phyloP scores from a whole-genome alignment of 2,113 vertebrate genomes.

The Coptodon rendalli region DNA sequence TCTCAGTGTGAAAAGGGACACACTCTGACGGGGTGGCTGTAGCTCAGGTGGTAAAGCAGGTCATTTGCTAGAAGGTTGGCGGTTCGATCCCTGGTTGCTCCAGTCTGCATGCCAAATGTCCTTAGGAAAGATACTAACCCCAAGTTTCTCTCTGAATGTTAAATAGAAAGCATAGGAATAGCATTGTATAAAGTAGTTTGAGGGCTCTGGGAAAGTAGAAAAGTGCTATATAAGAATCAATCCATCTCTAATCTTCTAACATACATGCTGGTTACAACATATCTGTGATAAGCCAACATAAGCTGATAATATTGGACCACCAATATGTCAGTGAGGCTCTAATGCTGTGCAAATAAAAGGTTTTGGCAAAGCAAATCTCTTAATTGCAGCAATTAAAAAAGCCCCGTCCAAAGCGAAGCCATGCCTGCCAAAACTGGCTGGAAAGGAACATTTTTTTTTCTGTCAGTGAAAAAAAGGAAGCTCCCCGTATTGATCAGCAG shows the following conservation, averaged over 20 bases:
- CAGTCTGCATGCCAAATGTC: background rate
- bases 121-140: background rate
- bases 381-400: slow-evolving; percentile 8
- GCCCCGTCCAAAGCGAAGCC: background rate
- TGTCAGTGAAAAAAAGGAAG: slow-evolving; percentile 28
- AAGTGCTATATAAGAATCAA: background rate
- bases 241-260: background rate
- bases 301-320: background rate
- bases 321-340: background rate
- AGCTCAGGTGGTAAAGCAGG: background rate
- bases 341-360: background rate
- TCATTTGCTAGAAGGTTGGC: rapidly evolving
- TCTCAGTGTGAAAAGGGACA: background rate
- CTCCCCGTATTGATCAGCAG: slow-evolving; percentile 43
- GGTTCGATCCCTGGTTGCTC: background rate
- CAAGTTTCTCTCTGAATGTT: background rate
- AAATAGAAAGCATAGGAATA: background rate
- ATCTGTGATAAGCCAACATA: background rate
- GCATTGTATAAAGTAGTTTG: background rate
- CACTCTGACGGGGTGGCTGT: background rate
- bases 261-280: background rate
- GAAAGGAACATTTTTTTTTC: slow-evolving; percentile 2
- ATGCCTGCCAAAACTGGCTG: slow-evolving; percentile 15
- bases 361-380: background rate
- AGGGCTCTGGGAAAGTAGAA: background rate